A percentile compares a stretch with the other conserved stretches of the same genome.
Evolutionary conservation across 2,113 vertebrate genomes (phyloP).

Genomic region (Callithrix jacchus): DNA sequence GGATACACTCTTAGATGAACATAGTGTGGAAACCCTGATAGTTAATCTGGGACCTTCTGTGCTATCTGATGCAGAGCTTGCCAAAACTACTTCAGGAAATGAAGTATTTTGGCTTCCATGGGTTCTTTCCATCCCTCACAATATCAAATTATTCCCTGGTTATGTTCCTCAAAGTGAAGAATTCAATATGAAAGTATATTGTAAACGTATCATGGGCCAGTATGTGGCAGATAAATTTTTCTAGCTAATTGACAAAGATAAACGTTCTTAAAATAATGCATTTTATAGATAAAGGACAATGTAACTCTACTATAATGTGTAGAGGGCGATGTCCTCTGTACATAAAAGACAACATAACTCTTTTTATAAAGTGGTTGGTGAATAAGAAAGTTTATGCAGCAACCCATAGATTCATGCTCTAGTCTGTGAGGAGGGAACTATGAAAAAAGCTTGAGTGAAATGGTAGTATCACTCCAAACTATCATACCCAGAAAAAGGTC

Average conservation of each 20-base stretch:
- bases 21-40: constrained; percentile 78
- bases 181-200: constrained; percentile 91
- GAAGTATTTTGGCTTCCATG: constrained; percentile 87
- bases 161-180: constrained; percentile 91
- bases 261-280: constrained; percentile 91
- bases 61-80: constrained; percentile 86
- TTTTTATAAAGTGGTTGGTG: constrained; percentile 88
- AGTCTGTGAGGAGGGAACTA: constrained; percentile 90
- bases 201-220: constrained; percentile 91
- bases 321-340: constrained; percentile 77
- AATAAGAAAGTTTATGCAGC: constrained; percentile 90
- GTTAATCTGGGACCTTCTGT: constrained; percentile 82
- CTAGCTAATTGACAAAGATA: constrained; percentile 90
- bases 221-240: constrained; percentile 90
- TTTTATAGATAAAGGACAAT: constrained; percentile 77
- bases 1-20: constrained; percentile 84
- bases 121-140: constrained; percentile 73
- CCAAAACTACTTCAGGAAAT: constrained; percentile 86
- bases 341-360: constrained; percentile 89
- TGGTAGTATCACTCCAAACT: constrained; percentile 77
- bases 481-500: background rate
- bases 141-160: constrained; percentile 89
- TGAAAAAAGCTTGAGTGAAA: constrained; percentile 92
- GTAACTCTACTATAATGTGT: too few species aligned
- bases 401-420: constrained; percentile 87